phyloP scores from a whole-genome alignment of 2,797 vertebrate genomes.

The Parotocinclus haroldoi region DNA sequence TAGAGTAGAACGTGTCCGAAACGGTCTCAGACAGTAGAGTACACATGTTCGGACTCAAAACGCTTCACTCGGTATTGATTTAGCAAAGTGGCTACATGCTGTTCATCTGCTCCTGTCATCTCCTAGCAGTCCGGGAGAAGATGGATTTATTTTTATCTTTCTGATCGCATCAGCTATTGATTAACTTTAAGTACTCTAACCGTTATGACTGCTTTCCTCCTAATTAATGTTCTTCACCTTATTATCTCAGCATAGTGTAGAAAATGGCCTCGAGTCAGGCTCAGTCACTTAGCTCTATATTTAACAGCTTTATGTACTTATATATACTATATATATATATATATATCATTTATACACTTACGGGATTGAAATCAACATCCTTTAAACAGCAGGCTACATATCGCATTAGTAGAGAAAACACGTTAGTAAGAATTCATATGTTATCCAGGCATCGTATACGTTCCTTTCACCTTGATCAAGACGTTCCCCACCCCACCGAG shows the following conservation, averaged over 20 bases:
- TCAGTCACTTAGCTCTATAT: neutral
- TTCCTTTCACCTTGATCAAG: no score
- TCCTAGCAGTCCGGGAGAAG: neutral
- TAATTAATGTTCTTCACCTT: neutral
- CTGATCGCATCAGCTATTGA: conserved; percentile 3
- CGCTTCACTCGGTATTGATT: conserved; percentile 29
- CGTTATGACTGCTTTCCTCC: no score
- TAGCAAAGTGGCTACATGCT: neutral
- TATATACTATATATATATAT: no score
- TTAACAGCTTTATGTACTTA: neutral
- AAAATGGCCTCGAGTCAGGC: neutral
- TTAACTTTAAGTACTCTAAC: no score
- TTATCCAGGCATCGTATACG: no score
- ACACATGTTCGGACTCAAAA: conserved; percentile 14
- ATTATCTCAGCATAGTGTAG: neutral
- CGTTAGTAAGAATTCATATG: no score
- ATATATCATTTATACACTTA: no score
- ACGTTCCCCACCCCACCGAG: no score
- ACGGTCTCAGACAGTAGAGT: conserved; percentile 9
- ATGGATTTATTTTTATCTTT: neutral
- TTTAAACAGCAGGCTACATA: no score
- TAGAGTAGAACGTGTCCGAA: conserved; percentile 30
- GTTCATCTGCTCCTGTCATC: neutral
- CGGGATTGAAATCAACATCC: no score
- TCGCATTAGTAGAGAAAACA: no score